A percentile compares a stretch with the other conserved stretches of the same genome.
Conservation (phyloP, 2,888 invertebrate genomes). For the Agonopterix arenella region DNA sequence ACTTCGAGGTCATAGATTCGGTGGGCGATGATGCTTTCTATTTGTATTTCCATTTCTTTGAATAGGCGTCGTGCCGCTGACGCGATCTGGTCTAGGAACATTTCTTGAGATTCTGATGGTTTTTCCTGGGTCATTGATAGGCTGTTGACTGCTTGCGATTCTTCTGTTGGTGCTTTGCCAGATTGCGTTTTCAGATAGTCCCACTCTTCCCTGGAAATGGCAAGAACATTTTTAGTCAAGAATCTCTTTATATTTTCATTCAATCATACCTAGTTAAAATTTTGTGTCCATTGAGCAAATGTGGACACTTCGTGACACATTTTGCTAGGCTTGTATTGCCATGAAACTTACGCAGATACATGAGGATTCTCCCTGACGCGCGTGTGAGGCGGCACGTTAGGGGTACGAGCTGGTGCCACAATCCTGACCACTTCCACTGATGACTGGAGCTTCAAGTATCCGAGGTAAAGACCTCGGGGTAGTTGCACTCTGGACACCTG, state of each 20-base stretch:
- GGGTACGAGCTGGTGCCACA: conserved; percentile 93
- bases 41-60: conserved; percentile 86
- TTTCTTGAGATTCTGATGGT: conserved; percentile 86
- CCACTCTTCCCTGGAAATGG: conserved; percentile 92
- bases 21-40: conserved; percentile 83
- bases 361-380: conserved; percentile 96
- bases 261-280: not conserved
- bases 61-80: conserved; percentile 85
- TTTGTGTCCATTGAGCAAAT: not conserved
- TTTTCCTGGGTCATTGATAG: conserved; percentile 52
- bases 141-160: conserved; percentile 47
- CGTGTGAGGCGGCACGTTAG: conserved; percentile 96
- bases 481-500: conserved; percentile 90
- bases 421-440: conserved; percentile 96
- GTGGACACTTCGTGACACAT: too few relatives aligned
- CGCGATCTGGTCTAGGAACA: conserved; percentile 87
- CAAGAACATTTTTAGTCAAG: not conserved
- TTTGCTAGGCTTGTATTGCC: not conserved
- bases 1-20: conserved; percentile 96
- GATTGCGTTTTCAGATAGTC: conserved; percentile 85
- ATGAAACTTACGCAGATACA: conserved; percentile 89
- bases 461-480: conserved; percentile 93
- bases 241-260: not conserved
- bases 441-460: conserved; percentile 97
- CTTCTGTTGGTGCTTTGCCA: conserved; percentile 41